Percentiles rank a stretch among this genome's conserved stretches.
Conservation (phyloP, 1,140 invertebrate genomes). For the Zaprionus camerounensis region DNA sequence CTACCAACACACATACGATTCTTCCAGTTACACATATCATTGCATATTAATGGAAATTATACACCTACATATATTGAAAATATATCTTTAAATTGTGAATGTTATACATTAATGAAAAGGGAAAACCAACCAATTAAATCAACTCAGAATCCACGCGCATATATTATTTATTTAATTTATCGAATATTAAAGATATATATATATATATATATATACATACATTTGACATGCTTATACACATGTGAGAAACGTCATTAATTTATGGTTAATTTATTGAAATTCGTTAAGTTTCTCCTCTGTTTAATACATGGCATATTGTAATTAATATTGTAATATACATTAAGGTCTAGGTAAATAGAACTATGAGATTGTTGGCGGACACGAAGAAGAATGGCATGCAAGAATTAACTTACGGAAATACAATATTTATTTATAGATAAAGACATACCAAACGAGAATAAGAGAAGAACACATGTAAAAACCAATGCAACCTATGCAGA, state of each 20-base stretch:
- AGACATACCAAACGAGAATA: slow-evolving; percentile 65
- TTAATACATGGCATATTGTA: slow-evolving; percentile 57
- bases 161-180: slow-evolving; percentile 38
- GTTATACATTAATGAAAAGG: slow-evolving; percentile 5
- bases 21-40: slow-evolving; percentile 78
- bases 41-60: slow-evolving; percentile 63
- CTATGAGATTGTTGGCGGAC: slow-evolving; percentile 24
- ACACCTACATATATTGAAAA: slow-evolving; percentile 43
- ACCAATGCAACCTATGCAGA: slow-evolving; percentile 64
- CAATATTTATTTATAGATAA: slow-evolving; percentile 76
- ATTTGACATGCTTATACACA: slow-evolving; percentile 60
- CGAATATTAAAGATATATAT: slow-evolving; percentile 43
- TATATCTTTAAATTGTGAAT: slow-evolving; percentile 15
- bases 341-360: slow-evolving; percentile 59
- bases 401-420: slow-evolving; percentile 29
- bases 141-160: slow-evolving; percentile 17
- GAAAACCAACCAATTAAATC: slow-evolving; percentile 24
- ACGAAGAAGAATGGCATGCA: not conserved
- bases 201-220: slow-evolving; percentile 50
- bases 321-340: slow-evolving; percentile 67
- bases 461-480: slow-evolving; percentile 55
- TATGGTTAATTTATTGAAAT: slow-evolving; percentile 40
- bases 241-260: slow-evolving; percentile 37
- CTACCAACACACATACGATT: slow-evolving; percentile 39
- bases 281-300: slow-evolving; percentile 50